Percentiles rank a stretch among this genome's conserved stretches.
Evolutionary conservation across 2,888 invertebrate genomes (phyloP).

Genomic region (Platynereis dumerilii): DNA sequence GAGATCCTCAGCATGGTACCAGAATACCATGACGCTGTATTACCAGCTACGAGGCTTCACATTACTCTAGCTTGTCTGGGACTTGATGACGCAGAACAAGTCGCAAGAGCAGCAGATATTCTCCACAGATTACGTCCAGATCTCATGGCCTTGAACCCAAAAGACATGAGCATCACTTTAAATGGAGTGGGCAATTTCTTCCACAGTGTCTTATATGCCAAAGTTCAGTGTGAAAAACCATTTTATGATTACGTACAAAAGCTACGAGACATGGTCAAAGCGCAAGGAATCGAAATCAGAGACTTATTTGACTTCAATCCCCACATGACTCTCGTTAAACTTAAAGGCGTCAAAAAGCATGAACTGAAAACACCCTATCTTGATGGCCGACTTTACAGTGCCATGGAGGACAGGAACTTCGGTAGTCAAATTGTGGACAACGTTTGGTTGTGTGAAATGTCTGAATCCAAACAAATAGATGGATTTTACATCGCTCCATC

Average conservation of each 20-base stretch:
- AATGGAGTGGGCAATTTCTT: slow-evolving; percentile 60
- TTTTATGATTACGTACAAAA: slow-evolving; percentile 55
- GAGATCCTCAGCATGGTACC: slow-evolving; percentile 56
- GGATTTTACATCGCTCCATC: slow-evolving; percentile 58
- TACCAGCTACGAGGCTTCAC: slow-evolving; percentile 57
- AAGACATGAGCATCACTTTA: slow-evolving; percentile 45
- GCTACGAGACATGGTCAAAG: slow-evolving; percentile 48
- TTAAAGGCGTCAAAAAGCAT: slow-evolving; percentile 54
- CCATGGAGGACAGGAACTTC: slow-evolving; percentile 52
- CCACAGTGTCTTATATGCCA: slow-evolving; percentile 61
- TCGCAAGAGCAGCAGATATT: slow-evolving; percentile 46
- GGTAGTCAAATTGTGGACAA: slow-evolving; percentile 57
- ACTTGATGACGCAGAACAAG: slow-evolving; percentile 53
- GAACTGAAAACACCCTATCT: slow-evolving; percentile 51
- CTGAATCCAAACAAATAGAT: slow-evolving; percentile 52
- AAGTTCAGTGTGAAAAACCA: slow-evolving; percentile 49
- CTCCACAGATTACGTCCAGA: slow-evolving; percentile 36
- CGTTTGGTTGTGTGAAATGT: slow-evolving; percentile 62
- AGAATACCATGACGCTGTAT: slow-evolving; percentile 52
- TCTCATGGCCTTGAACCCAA: slow-evolving; percentile 30
- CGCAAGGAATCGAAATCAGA: slow-evolving; percentile 55
- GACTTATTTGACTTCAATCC: slow-evolving; percentile 63
- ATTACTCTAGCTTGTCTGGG: slow-evolving; percentile 63
- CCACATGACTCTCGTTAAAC: slow-evolving; percentile 64
- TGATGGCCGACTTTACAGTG: slow-evolving; percentile 53